Conservation (phyloP, 2,888 invertebrate species). For the Pyrocoelia pectoralis region DNA sequence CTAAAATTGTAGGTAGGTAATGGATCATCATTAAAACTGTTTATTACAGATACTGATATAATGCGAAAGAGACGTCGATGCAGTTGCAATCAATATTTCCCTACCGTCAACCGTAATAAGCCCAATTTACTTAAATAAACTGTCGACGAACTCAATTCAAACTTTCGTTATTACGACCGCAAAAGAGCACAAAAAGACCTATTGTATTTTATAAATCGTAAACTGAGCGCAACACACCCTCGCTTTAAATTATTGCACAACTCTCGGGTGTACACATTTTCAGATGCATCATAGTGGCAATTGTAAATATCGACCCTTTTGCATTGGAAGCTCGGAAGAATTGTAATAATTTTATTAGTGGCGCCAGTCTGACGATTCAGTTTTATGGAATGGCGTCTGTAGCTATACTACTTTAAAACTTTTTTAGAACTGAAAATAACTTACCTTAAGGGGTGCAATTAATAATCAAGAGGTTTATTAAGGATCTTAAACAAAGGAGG, state of each 20-base stretch:
- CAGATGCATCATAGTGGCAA: background rate
- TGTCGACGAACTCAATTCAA: background rate
- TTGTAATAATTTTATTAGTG: constrained; percentile 7
- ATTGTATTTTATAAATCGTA: background rate
- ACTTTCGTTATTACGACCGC: background rate
- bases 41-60: background rate
- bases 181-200: background rate
- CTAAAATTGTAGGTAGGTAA: background rate
- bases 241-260: background rate
- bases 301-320: constrained; percentile 4
- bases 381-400: background rate
- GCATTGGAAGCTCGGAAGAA: background rate
- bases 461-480: background rate
- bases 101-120: background rate
- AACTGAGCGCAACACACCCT: background rate
- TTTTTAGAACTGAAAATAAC: background rate
- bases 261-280: background rate
- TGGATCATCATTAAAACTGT: background rate
- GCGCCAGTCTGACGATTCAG: background rate
- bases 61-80: background rate
- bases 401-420: background rate
- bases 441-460: background rate
- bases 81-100: background rate
- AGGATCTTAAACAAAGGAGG: background rate
- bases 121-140: background rate